Evolutionary conservation across 2,797 vertebrate species (phyloP).

Genomic region (Gymnopithys bicolor): DNA sequence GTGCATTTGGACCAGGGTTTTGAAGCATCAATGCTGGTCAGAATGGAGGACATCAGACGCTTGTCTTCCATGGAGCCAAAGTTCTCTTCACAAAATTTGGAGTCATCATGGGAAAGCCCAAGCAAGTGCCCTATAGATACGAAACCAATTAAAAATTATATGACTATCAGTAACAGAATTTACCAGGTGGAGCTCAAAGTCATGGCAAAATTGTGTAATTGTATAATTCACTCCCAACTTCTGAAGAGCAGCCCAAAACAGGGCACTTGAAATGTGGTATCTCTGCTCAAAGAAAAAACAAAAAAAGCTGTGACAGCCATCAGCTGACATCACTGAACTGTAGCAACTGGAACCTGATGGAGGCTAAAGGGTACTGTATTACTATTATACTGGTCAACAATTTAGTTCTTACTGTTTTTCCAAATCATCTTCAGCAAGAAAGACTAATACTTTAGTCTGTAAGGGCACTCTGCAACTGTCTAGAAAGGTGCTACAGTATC

Average conservation of each 20-base stretch:
- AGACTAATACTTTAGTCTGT: neutral
- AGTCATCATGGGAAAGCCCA: constrained; percentile 97
- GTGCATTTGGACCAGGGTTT: constrained; percentile 99
- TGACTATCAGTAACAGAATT: neutral
- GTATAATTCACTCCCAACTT: neutral
- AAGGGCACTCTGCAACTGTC: neutral
- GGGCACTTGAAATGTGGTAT: neutral
- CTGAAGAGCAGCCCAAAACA: neutral
- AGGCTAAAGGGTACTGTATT: neutral
- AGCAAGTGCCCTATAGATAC: constrained; percentile 88
- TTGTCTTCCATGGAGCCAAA: constrained; percentile 95
- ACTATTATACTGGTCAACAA: neutral
- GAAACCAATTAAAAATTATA: neutral
- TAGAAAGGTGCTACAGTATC: neutral
- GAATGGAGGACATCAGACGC: constrained; percentile 96
- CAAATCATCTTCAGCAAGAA: neutral
- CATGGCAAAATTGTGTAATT: neutral
- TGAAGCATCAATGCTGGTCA: constrained; percentile 96
- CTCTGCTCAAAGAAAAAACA: neutral
- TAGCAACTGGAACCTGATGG: neutral
- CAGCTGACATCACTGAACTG: neutral
- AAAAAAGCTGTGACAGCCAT: neutral
- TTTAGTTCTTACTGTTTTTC: neutral
- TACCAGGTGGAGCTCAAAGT: neutral
- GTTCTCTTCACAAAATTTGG: constrained; percentile 96